Evolutionary conservation across 1,140 invertebrate genomes (phyloP).

Genomic region (Drosophila watanabei): DNA sequence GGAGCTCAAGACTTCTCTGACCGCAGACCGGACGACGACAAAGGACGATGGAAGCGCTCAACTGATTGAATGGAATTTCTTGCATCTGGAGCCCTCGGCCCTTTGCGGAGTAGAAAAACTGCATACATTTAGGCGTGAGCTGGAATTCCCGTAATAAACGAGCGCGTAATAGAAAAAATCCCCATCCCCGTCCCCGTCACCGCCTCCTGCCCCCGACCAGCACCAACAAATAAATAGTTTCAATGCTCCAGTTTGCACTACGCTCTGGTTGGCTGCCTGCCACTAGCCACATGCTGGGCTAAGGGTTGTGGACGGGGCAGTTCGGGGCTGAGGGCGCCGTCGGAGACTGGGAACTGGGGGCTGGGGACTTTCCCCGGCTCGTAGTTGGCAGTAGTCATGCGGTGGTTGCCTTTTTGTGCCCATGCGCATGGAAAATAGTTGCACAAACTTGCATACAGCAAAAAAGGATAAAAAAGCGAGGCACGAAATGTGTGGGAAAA

Average conservation of each 20-base stretch:
- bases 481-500: conserved; percentile 42
- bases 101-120: conserved; percentile 17
- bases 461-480: conserved; percentile 36
- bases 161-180: conserved; percentile 80
- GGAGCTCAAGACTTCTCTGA: conserved; percentile 12
- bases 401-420: conserved; percentile 78
- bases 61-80: conserved; percentile 33
- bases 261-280: conserved; percentile 80
- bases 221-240: conserved; percentile 77
- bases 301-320: conserved; percentile 24
- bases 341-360: conserved; percentile 23
- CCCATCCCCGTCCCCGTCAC: background rate
- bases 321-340: background rate
- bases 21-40: conserved; percentile 28
- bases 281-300: conserved; percentile 51
- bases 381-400: conserved; percentile 39
- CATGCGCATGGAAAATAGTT: conserved; percentile 84
- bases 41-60: background rate
- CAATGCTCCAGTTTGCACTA: conserved; percentile 78
- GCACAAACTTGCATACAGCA: conserved; percentile 75
- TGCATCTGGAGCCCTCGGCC: conserved; percentile 7
- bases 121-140: conserved; percentile 65
- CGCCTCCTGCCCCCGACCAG: background rate
- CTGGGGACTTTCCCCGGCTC: conserved; percentile 31
- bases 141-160: conserved; percentile 79